phyloP scores from a whole-genome alignment of 2,888 invertebrate species.

The Kryphioiulus occultus region DNA sequence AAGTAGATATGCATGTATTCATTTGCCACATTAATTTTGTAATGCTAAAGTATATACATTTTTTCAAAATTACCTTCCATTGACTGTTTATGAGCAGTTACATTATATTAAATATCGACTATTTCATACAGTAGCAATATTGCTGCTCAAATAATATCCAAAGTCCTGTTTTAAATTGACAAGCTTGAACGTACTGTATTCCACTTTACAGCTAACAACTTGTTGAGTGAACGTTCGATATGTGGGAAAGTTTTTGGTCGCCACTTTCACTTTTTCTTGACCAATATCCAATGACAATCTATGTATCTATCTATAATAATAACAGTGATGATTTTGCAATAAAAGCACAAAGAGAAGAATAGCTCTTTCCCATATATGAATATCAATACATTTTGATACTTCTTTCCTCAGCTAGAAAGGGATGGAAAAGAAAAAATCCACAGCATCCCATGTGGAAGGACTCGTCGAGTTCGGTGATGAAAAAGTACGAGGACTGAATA shows the following conservation, averaged over 20 bases:
- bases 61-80: too few relatives aligned
- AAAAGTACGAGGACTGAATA: slow-evolving; percentile 35
- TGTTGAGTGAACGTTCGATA: background rate
- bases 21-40: too few relatives aligned
- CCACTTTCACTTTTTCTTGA: background rate
- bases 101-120: too few relatives aligned
- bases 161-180: too few relatives aligned
- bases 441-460: slow-evolving; percentile 14
- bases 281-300: background rate
- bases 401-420: background rate
- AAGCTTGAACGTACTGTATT: too few relatives aligned
- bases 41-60: too few relatives aligned
- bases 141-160: too few relatives aligned
- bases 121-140: too few relatives aligned
- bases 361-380: background rate
- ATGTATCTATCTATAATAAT: slow-evolving; percentile 10
- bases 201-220: background rate
- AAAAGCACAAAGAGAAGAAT: slow-evolving; percentile 35
- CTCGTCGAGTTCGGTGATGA: slow-evolving; percentile 7
- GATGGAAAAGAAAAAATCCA: background rate
- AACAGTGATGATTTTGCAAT: slow-evolving; percentile 2
- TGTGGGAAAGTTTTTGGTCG: background rate
- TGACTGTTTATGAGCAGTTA: too few relatives aligned
- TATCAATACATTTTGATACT: slow-evolving; percentile 33
- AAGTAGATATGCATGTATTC: too few relatives aligned